Base-by-base conservation (phyloP, 2,797 vertebrate species). In the Loriculus beryllinus region DNA sequence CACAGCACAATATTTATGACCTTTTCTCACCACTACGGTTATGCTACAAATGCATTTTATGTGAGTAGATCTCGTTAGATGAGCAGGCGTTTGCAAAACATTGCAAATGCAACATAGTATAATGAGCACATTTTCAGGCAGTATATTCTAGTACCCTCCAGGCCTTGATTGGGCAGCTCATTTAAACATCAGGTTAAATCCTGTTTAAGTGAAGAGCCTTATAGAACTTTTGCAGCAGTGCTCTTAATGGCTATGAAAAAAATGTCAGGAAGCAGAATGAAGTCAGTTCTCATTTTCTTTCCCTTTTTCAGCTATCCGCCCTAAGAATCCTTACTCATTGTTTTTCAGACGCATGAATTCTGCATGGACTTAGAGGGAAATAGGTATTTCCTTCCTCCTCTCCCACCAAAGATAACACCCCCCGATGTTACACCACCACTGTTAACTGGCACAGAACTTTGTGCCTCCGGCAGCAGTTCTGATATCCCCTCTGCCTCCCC, bases 121-220 rank as follows among this genome's bases (percentile, higher is more conserved):
- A 95, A 95, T 60, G 87, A 93, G 80, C 60, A 56, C 54, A 48
- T 48, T 84, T 94, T 56, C 88, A 90, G 89, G 89, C 54, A 92
- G 87, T 72, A 65, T 81, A 85, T 81, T 93, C 85, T 88, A 84
- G 76, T 47, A 57, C 39, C 52, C 62, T 89, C 13, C 62, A 90
- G 85, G 63, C 60, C 82, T 91, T 92, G 85, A 88, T 22, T 86
- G 92, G 76, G 84, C 76, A 88, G 87, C 82, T 76, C 79, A 76
- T 84, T 92, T 82, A 95, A 90, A 93, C 85, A 86, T 79, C 91
- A 91, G 77, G 77, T 90, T 94, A 97, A 96, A 95, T 76, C 77
- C 80, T 62, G 67, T 63, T 64, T 69, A 93, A 78, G 54, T 81
- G 82, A 79, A 93, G 77, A 62, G 64, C 51, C 49, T 82, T n/a